Conservation (phyloP, 2,113 vertebrate genomes). For the Mastomys natalensis region DNA sequence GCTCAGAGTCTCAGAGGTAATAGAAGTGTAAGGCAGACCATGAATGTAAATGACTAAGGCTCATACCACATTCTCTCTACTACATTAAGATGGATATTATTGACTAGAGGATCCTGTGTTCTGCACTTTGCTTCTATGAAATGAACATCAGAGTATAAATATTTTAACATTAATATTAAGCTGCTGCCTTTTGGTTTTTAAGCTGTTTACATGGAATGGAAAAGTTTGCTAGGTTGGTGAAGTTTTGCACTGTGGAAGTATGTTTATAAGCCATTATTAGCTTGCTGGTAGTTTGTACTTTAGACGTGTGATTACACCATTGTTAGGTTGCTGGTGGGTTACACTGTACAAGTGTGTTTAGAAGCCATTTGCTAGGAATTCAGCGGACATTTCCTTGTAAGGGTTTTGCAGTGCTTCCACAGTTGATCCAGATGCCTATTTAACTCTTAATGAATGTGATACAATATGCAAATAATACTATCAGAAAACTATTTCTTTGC, state of each 20-base stretch:
- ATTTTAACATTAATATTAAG: not conserved
- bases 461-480: not conserved
- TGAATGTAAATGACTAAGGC: not conserved
- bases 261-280: not conserved
- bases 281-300: not conserved
- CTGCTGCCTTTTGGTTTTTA: conserved; percentile 16
- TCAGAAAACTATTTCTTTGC: not conserved
- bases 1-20: not conserved
- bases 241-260: not conserved
- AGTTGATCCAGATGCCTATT: not conserved
- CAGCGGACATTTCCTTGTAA: not conserved
- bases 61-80: not conserved
- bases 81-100: not conserved
- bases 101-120: not conserved
- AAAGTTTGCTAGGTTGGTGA: not conserved
- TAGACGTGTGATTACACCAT: not conserved
- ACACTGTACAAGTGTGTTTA: not conserved
- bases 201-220: conserved; percentile 14
- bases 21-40: not conserved
- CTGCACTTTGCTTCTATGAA: conserved; percentile 10
- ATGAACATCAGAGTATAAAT: not conserved
- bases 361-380: not conserved
- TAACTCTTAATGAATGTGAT: not conserved
- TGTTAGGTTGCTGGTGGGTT: not conserved
- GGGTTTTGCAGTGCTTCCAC: not conserved